These are phyloP conservation scores for Euura lappo DNA, from an alignment of 1,140 invertebrate genomes.

Conservation along the genomic window DNA sequence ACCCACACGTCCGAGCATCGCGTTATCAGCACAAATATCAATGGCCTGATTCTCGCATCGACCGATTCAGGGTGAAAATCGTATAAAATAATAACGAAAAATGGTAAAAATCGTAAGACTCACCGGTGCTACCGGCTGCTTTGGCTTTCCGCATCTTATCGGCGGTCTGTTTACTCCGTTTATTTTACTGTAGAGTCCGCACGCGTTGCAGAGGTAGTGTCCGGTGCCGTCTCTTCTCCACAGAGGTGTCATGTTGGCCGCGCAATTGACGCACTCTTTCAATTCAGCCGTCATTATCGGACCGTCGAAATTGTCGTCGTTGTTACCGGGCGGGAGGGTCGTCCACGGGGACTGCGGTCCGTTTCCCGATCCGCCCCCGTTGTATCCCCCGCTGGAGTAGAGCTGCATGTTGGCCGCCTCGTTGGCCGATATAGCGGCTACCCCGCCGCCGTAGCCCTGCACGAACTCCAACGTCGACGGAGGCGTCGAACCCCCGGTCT, in stretches of 20 bases:
- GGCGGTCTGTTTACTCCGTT: slow-evolving; percentile 87
- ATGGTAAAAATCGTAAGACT: slow-evolving; percentile 19
- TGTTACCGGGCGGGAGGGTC: slow-evolving; percentile 29
- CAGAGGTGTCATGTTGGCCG: slow-evolving; percentile 80
- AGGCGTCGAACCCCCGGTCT: slow-evolving; percentile 35
- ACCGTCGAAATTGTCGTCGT: slow-evolving; percentile 46
- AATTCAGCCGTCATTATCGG: slow-evolving; percentile 59
- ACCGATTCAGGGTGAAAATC: no score
- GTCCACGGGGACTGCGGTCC: slow-evolving; percentile 44
- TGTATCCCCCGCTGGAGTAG: slow-evolving; percentile 45
- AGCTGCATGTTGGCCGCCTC: slow-evolving; percentile 44
- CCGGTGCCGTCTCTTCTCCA: slow-evolving; percentile 90
- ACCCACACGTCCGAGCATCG: slow-evolving; percentile 14
- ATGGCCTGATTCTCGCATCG: slow-evolving; percentile 33
- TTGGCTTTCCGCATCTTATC: slow-evolving; percentile 60
- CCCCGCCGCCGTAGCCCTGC: slow-evolving; percentile 36
- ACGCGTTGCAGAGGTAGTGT: slow-evolving; percentile 91
- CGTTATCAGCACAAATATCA: slow-evolving; percentile 48
- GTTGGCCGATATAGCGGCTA: slow-evolving; percentile 41
- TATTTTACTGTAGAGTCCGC: slow-evolving; percentile 82
- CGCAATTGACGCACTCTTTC: slow-evolving; percentile 91
- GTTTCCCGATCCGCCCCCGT: slow-evolving; percentile 30
- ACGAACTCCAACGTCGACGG: slow-evolving; percentile 46
- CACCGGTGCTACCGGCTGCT: slow-evolving; percentile 58
- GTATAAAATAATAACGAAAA: no score